Base-by-base conservation (phyloP, 2,113 vertebrate species). In the Dicentrarchus labrax region DNA sequence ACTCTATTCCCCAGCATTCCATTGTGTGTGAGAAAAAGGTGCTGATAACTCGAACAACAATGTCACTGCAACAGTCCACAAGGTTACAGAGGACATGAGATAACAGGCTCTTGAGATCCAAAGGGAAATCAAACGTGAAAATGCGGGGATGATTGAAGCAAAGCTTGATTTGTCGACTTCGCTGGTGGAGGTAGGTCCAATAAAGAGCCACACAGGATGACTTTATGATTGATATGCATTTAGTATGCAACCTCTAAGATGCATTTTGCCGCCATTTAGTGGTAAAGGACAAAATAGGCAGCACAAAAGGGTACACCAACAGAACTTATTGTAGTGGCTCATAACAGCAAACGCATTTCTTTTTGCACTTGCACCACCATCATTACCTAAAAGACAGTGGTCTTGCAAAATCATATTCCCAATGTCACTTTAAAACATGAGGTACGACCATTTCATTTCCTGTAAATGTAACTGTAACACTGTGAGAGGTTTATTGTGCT, bases 341-440 rank as follows among this genome's bases (percentile, higher is more conserved):
- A 15, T 15, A 13, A 17, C 6, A 39, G 8, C 24, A 50, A 65
- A 77, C 36, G 36, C 13, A 21, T 53, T 41, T 81, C 12, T 39
- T 64, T 43, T 50, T 61, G 15, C 47, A 19, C n/a, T n/a, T 4
- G 30, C 30, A n/a, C 36, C 1, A 57, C 7, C 41, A 43, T 6
- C 2, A 1, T 47, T 30, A 77, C 30, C 21, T 36, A 12, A 70
- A 77, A 50, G 8, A 75, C 59, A 36, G 6, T 13, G 10, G 30
- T 41, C 4, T n/a, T 43, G 21, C 24, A 48, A 15, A 75, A 51
- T 41, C n/a, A 56, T 10, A 45, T 65, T 71, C 22, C n/a, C 48
- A 61, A 79, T 59, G 60, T 79, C 47, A 64, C 24, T 68, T 79
- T 74, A 45, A 78, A 72, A 68, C 50, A 79, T 38, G 17, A 75